Base-by-base conservation (phyloP, 2,888 invertebrate species). In the Leptinotarsa juncta region DNA sequence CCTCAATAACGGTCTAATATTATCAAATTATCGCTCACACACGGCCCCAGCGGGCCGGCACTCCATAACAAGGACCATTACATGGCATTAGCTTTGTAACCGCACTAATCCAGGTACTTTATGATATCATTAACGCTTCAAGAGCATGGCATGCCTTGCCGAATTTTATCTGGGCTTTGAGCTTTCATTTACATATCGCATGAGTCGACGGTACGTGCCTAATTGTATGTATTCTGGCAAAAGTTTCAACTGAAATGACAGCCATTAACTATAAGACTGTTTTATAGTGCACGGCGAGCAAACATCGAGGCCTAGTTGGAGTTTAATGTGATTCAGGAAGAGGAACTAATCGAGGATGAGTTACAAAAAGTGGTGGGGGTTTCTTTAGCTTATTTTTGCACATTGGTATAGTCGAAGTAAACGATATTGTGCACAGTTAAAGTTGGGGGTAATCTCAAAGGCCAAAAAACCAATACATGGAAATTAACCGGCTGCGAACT, bases 51-150 rank as follows among this genome's bases (percentile, higher is more conserved):
- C 83, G 81, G 84, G 83, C 84, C 84, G 78, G 82, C 84, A 84
- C 84, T 83, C 84, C 78, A 85, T 86, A 85, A 85, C 84, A 81
- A 82, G 83, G 77, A 80, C 84, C 84, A 85, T 86, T 85, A 86
- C 84, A 85, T 76, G 85, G 85, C 83, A 84, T 86, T 86, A 84
- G 83, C 84, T 85, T 85, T 85, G 85, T 85, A 85, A 84, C 83
- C 84, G 81, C 83, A 82, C 80, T 86, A 86, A 86, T 85, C 86
- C 85, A 85, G 85, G 85, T 86, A 85, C 81, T 86, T 86, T 86
- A 86, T 82, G 83, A 82, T 83, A 81, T 82, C 84, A 83, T 85
- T 86, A 85, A 86, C 83, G 85, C 84, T 84, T 83, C 83, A 82
- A 82, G 83, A 83, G 74, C 77, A 82, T 86, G 82, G 84, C 86